phyloP scores from a whole-genome alignment of 2,888 invertebrate genomes.

The Noctuana brunneofusca region DNA sequence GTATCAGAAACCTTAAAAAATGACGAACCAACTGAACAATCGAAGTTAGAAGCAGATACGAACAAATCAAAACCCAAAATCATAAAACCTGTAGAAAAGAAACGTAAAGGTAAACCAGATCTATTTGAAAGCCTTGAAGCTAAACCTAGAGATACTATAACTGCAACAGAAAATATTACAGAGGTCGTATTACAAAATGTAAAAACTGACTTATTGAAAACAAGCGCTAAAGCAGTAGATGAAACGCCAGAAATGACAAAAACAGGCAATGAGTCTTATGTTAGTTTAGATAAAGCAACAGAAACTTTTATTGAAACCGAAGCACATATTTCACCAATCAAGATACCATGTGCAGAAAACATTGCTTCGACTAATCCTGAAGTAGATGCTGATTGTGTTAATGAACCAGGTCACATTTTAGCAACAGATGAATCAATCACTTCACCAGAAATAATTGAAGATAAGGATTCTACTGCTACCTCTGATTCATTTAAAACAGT shows the following conservation, averaged over 20 bases:
- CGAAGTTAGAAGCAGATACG: neutral
- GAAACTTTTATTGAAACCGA: neutral
- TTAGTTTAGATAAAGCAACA: neutral
- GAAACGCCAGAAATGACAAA: neutral
- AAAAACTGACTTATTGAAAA: neutral
- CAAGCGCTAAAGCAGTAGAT: neutral
- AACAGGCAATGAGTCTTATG: neutral
- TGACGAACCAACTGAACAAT: neutral
- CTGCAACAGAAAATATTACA: constrained; percentile 36
- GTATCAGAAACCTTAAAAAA: neutral
- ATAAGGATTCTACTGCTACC: neutral
- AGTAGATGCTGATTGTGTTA: neutral
- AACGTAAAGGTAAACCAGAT: constrained; percentile 50
- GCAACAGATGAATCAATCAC: neutral
- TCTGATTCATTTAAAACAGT: constrained; percentile 16
- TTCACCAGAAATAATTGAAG: neutral
- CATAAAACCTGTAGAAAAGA: constrained; percentile 68
- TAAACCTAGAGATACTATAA: constrained; percentile 28
- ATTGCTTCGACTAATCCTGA: neutral
- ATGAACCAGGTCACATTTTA: neutral
- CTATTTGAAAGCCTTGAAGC: constrained; percentile 7
- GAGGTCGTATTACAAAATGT: neutral
- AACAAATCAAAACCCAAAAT: constrained; percentile 63
- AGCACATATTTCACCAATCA: neutral
- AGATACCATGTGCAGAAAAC: neutral